Evolutionary conservation across 2,113 vertebrate genomes (phyloP).

Genomic region (Spilogale gracilis): DNA sequence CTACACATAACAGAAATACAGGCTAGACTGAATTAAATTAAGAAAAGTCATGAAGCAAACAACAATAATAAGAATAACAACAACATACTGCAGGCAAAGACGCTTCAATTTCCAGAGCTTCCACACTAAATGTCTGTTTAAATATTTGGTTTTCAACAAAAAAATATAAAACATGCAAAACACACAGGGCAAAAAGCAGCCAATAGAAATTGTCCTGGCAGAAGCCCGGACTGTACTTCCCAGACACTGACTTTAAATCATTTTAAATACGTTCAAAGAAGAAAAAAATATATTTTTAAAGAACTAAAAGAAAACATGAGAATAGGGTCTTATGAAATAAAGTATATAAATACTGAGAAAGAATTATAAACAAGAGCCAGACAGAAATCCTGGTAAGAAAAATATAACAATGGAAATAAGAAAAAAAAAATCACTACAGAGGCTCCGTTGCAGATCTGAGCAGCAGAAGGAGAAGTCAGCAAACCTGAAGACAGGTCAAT

Average conservation of each 20-base stretch:
- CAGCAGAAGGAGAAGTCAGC: not conserved
- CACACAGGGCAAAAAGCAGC: not conserved
- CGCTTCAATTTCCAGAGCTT: not conserved
- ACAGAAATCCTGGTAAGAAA: not conserved
- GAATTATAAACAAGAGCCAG: not conserved
- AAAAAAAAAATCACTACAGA: not conserved
- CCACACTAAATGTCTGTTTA: not conserved
- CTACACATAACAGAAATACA: not conserved
- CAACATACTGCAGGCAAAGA: not conserved
- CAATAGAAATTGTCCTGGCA: not conserved
- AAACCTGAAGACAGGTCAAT: not conserved
- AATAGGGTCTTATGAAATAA: not conserved
- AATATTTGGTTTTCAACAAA: not conserved
- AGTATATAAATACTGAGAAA: not conserved
- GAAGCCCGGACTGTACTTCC: not conserved
- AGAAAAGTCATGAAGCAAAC: not conserved
- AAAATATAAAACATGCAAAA: not conserved
- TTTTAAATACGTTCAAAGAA: slow-evolving; percentile 24
- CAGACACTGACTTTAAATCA: not conserved
- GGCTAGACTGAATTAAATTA: not conserved
- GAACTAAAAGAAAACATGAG: not conserved
- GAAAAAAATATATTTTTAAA: not conserved
- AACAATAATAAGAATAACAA: not conserved
- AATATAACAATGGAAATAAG: not conserved
- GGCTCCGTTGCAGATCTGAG: not conserved